Evolutionary conservation across 2,113 vertebrate species (phyloP).

Genomic region (Danionella cerebrum): DNA sequence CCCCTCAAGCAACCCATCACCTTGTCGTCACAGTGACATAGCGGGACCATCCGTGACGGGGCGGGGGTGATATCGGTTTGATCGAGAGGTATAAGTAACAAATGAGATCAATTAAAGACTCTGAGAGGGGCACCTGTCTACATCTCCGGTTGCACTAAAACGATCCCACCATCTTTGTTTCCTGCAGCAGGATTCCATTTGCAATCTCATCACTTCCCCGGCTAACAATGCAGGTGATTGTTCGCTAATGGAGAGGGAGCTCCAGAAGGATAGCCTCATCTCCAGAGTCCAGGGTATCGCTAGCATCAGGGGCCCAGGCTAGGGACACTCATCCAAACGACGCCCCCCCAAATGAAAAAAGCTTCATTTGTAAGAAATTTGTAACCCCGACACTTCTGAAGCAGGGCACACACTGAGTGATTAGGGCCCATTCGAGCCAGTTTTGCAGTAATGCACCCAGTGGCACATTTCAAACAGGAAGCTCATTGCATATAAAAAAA

Average conservation of each 20-base stretch:
- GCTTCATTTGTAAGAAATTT: conserved; percentile 80
- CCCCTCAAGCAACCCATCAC: conserved; percentile 36
- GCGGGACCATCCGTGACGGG: conserved; percentile 68
- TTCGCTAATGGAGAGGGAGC: conserved; percentile 71
- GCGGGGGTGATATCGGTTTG: conserved; percentile 74
- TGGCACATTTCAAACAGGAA: too few species aligned
- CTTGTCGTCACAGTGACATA: conserved; percentile 51
- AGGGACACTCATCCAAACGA: conserved; percentile 61
- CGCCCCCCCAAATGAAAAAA: conserved; percentile 62
- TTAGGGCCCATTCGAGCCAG: conserved; percentile 52
- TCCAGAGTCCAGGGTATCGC: conserved; percentile 66
- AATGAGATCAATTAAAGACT: conserved; percentile 97
- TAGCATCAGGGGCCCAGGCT: conserved; percentile 65
- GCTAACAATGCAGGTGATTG: conserved; percentile 79
- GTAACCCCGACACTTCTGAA: conserved; percentile 62
- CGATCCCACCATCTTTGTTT: conserved; percentile 81
- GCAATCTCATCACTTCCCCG: conserved; percentile 63
- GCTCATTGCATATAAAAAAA: too few species aligned
- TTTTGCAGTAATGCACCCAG: too few species aligned
- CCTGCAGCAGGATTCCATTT: conserved; percentile 71
- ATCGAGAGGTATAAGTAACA: conserved; percentile 93
- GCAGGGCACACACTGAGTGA: too few species aligned
- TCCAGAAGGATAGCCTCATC: conserved; percentile 67
- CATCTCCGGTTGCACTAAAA: conserved; percentile 83
- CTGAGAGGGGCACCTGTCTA: conserved; percentile 78